Conservation (phyloP, 1,140 invertebrate genomes). For the Manduca sexta region DNA sequence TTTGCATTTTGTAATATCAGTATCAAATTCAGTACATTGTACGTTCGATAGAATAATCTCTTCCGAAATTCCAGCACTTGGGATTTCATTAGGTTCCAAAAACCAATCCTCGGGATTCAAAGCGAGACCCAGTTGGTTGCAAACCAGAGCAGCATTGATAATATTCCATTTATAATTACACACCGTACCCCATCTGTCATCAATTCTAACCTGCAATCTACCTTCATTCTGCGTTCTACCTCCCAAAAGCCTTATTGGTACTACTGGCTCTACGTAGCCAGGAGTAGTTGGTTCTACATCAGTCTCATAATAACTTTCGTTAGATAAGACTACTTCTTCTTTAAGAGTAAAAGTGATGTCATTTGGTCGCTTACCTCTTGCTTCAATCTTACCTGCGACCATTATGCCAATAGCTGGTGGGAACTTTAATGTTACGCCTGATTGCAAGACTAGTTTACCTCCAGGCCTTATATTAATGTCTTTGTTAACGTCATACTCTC, state of each 20-base stretch:
- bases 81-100: slow-evolving; percentile 85
- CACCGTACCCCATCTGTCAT: slow-evolving; percentile 95
- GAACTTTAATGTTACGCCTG: slow-evolving; percentile 90
- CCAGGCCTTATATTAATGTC: slow-evolving; percentile 94
- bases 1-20: slow-evolving; percentile 92
- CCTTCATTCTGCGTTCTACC: slow-evolving; percentile 84
- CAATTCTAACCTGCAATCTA: slow-evolving; percentile 85
- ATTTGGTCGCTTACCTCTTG: slow-evolving; percentile 82
- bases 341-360: slow-evolving; percentile 86
- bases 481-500: slow-evolving; percentile 89
- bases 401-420: slow-evolving; percentile 96
- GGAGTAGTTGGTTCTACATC: slow-evolving; percentile 74
- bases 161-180: slow-evolving; percentile 97
- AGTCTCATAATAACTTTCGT: slow-evolving; percentile 76
- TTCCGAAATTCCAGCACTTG: slow-evolving; percentile 83
- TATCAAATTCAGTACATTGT: slow-evolving; percentile 91
- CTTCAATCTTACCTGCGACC: slow-evolving; percentile 92
- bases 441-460: slow-evolving; percentile 88
- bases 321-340: slow-evolving; percentile 78
- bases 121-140: slow-evolving; percentile 94
- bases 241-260: slow-evolving; percentile 84
- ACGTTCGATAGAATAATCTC: slow-evolving; percentile 90
- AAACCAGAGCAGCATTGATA: slow-evolving; percentile 92
- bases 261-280: slow-evolving; percentile 70
- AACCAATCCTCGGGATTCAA: slow-evolving; percentile 95